These are phyloP conservation scores for Sarcophaga variegata DNA, from an alignment of 2,888 invertebrate species.

Conservation along the genomic window DNA sequence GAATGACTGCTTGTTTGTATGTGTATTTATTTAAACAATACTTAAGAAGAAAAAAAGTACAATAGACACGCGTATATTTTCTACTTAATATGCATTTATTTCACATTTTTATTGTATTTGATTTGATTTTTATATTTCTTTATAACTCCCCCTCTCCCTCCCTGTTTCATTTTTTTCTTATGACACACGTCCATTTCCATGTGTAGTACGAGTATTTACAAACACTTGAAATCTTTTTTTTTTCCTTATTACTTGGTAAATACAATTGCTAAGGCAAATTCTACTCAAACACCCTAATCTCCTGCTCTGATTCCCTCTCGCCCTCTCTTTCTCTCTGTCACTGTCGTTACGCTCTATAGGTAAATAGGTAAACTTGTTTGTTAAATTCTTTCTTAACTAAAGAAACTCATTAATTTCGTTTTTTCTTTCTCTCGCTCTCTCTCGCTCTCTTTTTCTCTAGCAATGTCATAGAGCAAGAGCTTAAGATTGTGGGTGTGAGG, in stretches of 20 bases:
- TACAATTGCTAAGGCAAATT: not conserved
- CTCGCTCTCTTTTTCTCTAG: too few species aligned
- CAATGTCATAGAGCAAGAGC: not conserved
- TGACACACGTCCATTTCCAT: not conserved
- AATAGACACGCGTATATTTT: constrained; percentile 66
- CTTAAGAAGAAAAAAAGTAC: constrained; percentile 47
- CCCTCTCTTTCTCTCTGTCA: too few species aligned
- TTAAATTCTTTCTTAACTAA: not conserved
- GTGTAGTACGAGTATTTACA: not conserved
- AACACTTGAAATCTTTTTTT: not conserved
- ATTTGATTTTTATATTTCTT: constrained; percentile 33
- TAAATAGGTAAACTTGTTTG: too few species aligned
- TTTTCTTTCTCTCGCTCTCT: not conserved
- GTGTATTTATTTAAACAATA: constrained; percentile 22
- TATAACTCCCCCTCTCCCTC: not conserved
- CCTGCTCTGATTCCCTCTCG: too few species aligned
- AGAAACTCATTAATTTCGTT: not conserved
- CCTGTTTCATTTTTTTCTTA: not conserved
- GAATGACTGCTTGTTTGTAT: not conserved
- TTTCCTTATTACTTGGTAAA: not conserved
- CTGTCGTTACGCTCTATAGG: too few species aligned
- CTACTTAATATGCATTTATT: constrained; percentile 66
- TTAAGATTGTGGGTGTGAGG: not conserved
- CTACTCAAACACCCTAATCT: too few species aligned
- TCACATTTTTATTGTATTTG: constrained; percentile 60